Evolutionary conservation across 2,113 vertebrate species (phyloP), one percentile per base, ranked within the genome.

Genomic region (Silurus meridionalis): DNA sequence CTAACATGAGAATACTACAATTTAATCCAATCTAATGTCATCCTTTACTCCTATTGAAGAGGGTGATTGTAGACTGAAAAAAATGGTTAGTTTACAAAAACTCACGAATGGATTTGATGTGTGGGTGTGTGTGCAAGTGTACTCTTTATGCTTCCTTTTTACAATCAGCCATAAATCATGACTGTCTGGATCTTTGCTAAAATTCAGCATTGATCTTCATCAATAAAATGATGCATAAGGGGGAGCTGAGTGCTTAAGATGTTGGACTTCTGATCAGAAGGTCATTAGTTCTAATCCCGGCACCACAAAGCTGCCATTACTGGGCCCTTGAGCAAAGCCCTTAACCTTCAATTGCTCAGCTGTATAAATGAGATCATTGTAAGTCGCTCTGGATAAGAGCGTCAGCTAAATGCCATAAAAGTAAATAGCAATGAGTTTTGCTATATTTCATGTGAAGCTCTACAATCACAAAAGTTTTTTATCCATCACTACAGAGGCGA

Each of bases 401-500:
- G 37, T 37, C 37, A 37, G 37, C 37, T 37, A 37, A 37, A 37
- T 37, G 37, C 37, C 37, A 37, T 37, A 37, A 37, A 37, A 2
- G 37, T 37, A 37, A 37, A 37, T 37, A 2, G 37, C 37, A 37
- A 37, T 37, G 67, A 46, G 52, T 74, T 55, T 14, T 78, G 10
- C 17, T 58, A 19, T 9, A 19, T 80, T 37, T 80, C 53, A 46
- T 10, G 21, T 58, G 4, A 37, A 10, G 4, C 5, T 48, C 11
- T 46, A 72, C 25, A 84, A 7, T 82, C 37, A 21, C 50, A 57
- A 8, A 66, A 9, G 74, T 25, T 21, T n/a, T 66, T 55, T 15
- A 55, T 71, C 37, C 53, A 77, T 77, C 19, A 9, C 21, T 82
- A 78, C 8, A 99, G 98, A 95, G 98, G 84, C 92, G 98, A 89